Conservation (phyloP, 2,797 vertebrate genomes). For the Lutjanus campechanus region DNA sequence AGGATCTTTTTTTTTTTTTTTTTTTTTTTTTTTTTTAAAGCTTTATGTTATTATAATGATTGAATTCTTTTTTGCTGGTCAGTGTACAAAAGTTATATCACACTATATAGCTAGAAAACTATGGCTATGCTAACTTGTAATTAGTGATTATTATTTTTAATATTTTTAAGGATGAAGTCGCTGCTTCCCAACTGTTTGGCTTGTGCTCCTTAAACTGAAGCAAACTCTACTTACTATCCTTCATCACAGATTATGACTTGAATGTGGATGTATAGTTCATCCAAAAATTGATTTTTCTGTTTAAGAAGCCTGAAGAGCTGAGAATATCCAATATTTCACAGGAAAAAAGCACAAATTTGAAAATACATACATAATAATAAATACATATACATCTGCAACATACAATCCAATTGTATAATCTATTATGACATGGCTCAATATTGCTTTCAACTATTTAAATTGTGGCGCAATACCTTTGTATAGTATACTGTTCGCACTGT, state of each 20-base stretch:
- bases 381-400: no score
- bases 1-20: neutral
- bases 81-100: neutral
- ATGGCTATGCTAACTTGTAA: neutral
- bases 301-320: no score
- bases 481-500: no score
- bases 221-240: no score
- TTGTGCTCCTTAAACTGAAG: constrained; percentile 1
- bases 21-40: no score
- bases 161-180: no score
- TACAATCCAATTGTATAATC: no score
- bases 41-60: neutral
- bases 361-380: no score
- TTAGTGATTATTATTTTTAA: neutral
- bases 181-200: neutral
- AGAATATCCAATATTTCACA: no score
- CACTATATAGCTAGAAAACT: neutral
- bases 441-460: no score
- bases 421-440: no score
- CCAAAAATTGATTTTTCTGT: neutral
- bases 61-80: neutral
- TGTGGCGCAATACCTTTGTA: no score
- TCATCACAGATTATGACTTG: neutral
- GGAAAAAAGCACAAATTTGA: neutral
- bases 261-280: neutral